Evolutionary conservation across 2,888 invertebrate species (phyloP).

Genomic region (Heliconius charithonia): DNA sequence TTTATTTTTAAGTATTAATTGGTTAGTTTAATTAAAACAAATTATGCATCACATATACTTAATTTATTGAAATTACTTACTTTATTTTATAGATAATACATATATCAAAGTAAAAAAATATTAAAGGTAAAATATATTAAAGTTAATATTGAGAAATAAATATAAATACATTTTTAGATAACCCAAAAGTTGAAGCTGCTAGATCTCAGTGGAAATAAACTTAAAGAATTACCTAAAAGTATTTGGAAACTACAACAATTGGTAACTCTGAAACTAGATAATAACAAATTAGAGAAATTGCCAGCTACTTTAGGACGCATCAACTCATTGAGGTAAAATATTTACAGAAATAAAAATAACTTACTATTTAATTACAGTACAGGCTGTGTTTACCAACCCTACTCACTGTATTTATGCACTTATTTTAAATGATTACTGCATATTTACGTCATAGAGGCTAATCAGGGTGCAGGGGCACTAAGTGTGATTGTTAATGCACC

Average conservation of each 20-base stretch:
- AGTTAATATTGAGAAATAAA: slow-evolving; percentile 2
- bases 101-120: not conserved
- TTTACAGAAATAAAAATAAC: not conserved
- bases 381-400: not conserved
- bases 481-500: too few relatives aligned
- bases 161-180: slow-evolving; percentile 62
- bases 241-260: slow-evolving; percentile 86
- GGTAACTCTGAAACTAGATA: slow-evolving; percentile 85
- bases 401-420: not conserved
- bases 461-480: too few relatives aligned
- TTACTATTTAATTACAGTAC: not conserved
- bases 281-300: slow-evolving; percentile 84
- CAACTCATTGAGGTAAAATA: slow-evolving; percentile 72
- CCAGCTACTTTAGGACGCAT: slow-evolving; percentile 87
- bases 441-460: too few relatives aligned
- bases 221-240: slow-evolving; percentile 83
- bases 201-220: slow-evolving; percentile 86
- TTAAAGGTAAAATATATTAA: not conserved
- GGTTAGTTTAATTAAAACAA: not conserved
- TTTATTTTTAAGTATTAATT: not conserved
- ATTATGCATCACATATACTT: not conserved
- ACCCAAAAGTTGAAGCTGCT: slow-evolving; percentile 82
- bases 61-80: not conserved
- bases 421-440: not conserved
- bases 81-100: not conserved